phyloP scores from a whole-genome alignment of 1,140 invertebrate genomes.

The Neocloeon triangulifer region DNA sequence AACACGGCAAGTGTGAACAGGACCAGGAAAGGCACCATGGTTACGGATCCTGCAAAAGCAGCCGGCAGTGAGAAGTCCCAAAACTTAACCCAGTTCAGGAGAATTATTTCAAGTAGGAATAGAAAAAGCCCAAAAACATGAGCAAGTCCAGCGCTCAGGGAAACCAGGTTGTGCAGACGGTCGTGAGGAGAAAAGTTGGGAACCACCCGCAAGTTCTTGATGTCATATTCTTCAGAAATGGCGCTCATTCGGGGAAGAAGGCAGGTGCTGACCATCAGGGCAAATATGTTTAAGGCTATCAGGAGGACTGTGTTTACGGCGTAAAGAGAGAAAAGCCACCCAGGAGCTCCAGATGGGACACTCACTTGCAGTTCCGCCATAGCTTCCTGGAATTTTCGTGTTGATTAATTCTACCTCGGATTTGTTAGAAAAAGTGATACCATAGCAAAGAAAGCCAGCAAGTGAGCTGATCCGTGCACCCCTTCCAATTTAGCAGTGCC shows the following conservation, averaged over 20 bases:
- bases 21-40: constrained; percentile 71
- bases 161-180: constrained; percentile 64
- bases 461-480: constrained; percentile 72
- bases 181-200: constrained; percentile 42
- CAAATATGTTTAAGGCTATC: constrained; percentile 79
- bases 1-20: constrained; percentile 70
- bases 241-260: constrained; percentile 65
- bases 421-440: too few species aligned
- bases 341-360: constrained; percentile 45
- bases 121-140: constrained; percentile 67
- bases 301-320: constrained; percentile 73
- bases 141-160: constrained; percentile 81
- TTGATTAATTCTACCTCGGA: too few species aligned
- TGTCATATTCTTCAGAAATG: constrained; percentile 20
- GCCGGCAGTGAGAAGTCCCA: constrained; percentile 57
- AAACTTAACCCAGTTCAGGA: constrained; percentile 78
- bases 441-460: constrained; percentile 69
- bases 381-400: too few species aligned
- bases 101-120: constrained; percentile 39
- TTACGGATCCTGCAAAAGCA: constrained; percentile 58
- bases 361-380: constrained; percentile 82
- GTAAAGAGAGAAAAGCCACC: constrained; percentile 67
- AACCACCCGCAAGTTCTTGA: background rate
- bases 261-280: constrained; percentile 88
- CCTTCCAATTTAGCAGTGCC: constrained; percentile 82